Percentiles rank a stretch among this genome's conserved stretches.
Conservation (phyloP, 92 coral and sea anemone species). For the Isaurus tuberculatus region DNA sequence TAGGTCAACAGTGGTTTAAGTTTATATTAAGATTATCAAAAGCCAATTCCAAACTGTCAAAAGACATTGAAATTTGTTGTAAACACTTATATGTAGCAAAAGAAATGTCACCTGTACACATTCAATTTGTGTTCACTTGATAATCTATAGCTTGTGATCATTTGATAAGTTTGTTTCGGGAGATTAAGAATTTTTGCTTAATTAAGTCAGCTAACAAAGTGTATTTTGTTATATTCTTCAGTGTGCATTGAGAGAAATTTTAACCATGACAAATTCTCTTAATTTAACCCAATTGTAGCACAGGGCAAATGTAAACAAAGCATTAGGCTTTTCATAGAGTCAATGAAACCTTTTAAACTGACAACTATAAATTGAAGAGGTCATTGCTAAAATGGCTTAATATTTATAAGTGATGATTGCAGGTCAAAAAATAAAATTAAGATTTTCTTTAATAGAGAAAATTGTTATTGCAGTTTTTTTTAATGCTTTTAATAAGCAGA, state of each 20-base stretch:
- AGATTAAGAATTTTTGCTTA: background rate
- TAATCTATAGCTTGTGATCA: background rate
- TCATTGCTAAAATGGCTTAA: too few relatives aligned
- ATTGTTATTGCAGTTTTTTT: too few relatives aligned
- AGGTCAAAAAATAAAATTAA: too few relatives aligned
- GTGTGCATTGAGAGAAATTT: background rate
- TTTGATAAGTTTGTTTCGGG: background rate
- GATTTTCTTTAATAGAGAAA: too few relatives aligned
- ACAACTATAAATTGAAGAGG: too few relatives aligned
- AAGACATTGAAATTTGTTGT: background rate
- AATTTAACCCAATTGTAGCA: too few relatives aligned
- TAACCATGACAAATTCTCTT: background rate
- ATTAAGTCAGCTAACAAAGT: background rate
- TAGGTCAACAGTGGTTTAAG: background rate
- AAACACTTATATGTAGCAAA: background rate
- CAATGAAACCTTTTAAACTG: too few relatives aligned
- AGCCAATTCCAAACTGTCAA: constrained; percentile 1
- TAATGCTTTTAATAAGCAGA: too few relatives aligned
- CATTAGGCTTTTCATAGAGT: too few relatives aligned
- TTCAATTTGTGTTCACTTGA: background rate
- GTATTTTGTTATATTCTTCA: background rate
- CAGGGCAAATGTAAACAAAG: too few relatives aligned
- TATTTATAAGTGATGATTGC: too few relatives aligned
- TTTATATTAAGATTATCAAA: background rate
- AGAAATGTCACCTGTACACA: background rate